Conservation (phyloP, 2,797 vertebrate genomes). For the Anabas testudineus region DNA sequence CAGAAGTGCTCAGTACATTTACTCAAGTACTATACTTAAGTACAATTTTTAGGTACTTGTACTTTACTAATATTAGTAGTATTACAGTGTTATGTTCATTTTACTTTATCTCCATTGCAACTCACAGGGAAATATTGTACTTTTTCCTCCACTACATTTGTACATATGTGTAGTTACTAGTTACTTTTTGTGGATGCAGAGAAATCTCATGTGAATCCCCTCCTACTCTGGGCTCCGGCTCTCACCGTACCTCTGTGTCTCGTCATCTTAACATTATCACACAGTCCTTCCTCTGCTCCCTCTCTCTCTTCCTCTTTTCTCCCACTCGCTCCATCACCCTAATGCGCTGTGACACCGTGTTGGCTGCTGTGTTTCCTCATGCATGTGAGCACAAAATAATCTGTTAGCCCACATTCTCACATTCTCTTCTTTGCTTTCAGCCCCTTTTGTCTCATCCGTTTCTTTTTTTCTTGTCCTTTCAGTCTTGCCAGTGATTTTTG, state of each 20-base stretch:
- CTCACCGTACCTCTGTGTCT: conserved; percentile 22
- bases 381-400: conserved; percentile 66
- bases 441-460: conserved; percentile 1
- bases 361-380: conserved; percentile 58
- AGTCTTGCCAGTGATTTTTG: not conserved
- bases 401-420: conserved; percentile 29
- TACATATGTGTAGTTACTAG: no score
- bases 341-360: conserved; percentile 70
- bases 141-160: no score
- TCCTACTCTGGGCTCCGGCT: conserved; percentile 29
- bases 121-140: no score
- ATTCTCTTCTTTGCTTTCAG: conserved; percentile 16
- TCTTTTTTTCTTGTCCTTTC: not conserved
- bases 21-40: no score
- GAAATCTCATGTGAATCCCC: conserved; percentile 28
- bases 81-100: no score
- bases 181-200: no score
- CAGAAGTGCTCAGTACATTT: no score
- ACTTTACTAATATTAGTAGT: no score
- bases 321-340: conserved; percentile 64
- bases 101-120: no score
- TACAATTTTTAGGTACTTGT: no score
- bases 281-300: conserved; percentile 23
- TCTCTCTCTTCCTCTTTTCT: not conserved
- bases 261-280: conserved; percentile 56